Evolutionary conservation across 2,113 vertebrate genomes (phyloP).

Genomic region (Motacilla alba): DNA sequence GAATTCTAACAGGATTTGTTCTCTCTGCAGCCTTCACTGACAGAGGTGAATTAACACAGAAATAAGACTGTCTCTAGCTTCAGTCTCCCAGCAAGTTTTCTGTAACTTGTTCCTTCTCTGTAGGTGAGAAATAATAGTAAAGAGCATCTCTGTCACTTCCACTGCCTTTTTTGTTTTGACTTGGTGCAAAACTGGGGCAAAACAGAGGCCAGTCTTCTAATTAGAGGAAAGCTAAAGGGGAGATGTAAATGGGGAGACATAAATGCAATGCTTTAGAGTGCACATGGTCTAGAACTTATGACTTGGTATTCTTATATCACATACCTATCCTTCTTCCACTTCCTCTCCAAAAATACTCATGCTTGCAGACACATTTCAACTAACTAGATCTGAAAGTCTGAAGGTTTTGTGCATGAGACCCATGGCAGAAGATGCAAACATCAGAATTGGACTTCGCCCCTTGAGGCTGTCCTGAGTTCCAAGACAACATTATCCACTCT

Average conservation of each 20-base stretch:
- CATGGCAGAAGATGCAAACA: not conserved
- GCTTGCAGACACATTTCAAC: not conserved
- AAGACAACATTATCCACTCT: not conserved
- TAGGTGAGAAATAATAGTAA: not conserved
- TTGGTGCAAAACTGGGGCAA: not conserved
- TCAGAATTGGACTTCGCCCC: not conserved
- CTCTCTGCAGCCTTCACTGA: not conserved
- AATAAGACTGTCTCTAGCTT: not conserved
- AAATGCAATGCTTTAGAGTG: not conserved
- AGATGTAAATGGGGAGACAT: rapidly evolving
- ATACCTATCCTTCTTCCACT: not conserved
- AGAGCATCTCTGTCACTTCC: not conserved
- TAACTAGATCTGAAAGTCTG: not conserved
- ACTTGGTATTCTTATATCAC: not conserved
- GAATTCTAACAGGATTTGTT: not conserved
- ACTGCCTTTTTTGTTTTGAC: not conserved
- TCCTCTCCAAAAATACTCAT: not conserved
- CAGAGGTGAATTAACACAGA: not conserved
- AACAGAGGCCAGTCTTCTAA: not conserved
- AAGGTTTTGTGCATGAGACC: not conserved
- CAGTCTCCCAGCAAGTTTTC: not conserved
- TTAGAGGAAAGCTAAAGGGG: not conserved
- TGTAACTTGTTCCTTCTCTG: not conserved
- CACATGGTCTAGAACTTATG: not conserved
- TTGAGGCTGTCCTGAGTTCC: not conserved